Evolutionary conservation across 1,140 invertebrate genomes (phyloP), one percentile per base, ranked within the genome.

Genomic region (Aricia agestis): DNA sequence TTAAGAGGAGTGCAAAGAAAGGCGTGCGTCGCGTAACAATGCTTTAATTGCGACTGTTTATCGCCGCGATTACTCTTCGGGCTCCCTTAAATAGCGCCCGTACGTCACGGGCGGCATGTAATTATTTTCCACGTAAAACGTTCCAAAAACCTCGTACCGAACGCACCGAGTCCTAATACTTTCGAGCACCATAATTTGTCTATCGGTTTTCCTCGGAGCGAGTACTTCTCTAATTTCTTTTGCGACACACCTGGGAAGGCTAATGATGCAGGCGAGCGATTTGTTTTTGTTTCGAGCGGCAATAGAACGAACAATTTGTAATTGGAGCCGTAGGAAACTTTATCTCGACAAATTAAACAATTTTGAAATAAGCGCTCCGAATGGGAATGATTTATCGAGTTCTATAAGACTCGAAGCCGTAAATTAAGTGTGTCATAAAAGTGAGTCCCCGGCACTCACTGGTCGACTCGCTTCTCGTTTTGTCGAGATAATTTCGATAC

Each of bases 41-140:
- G 86, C 81, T 91, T 91, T 89, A 89, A 89, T 91, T 91, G 87
- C 81, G 78, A 80, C 77, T 86, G 86, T 89, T 91, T 91, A 91
- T 89, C 84, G 82, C 77, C 59, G 73, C 83, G 77, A 89, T 91
- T 86, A 82, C 80, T 91, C 89, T 89, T 81, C 82, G 84, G 84
- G 83, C 78, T 71, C 74, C 79, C 81, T 86, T 87, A 89, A 89
- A 88, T 87, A 87, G 87, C 86, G 78, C 77, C 78, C 87, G 82
- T 89, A 91, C 87, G 86, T 91, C 86, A 89, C 86, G 69, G 79
- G 61, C 73, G 77, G 79, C 84, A 82, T 87, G 86, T 91, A 88
- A 91, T 91, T 89, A 91, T 91, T 90, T 90, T 81, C 77, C 81
- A 85, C 83, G 85, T 82, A 82, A 78, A 87, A 84, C 82, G 75